phyloP scores from a whole-genome alignment of 2,888 invertebrate species.

The Amaurobius ferox region DNA sequence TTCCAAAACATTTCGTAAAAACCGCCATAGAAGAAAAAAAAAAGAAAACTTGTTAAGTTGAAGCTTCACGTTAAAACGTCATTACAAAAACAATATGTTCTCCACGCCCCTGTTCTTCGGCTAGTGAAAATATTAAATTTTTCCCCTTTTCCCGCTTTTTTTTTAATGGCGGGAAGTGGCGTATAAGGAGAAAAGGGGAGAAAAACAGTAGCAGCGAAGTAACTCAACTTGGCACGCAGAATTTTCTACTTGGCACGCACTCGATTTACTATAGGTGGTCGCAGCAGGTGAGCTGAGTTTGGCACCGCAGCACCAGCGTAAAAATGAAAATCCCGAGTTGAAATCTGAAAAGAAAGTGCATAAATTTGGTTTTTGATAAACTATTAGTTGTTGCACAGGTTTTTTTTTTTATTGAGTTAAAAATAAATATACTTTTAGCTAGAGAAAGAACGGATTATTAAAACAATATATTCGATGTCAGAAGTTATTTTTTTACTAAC shows the following conservation, averaged over 20 bases:
- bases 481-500: too few species aligned
- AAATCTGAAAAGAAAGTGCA: too few species aligned
- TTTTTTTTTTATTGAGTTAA: too few species aligned
- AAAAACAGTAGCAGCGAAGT: neutral
- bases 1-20: neutral
- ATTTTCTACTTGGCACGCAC: constrained; percentile 4
- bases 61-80: constrained; percentile 33
- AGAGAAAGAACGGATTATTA: too few species aligned
- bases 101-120: constrained; percentile 20
- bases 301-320: neutral
- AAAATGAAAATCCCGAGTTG: too few species aligned
- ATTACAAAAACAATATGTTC: constrained; percentile 60
- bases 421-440: too few species aligned
- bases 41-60: neutral
- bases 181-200: neutral
- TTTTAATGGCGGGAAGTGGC: neutral
- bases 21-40: neutral
- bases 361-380: too few species aligned
- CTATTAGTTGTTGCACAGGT: too few species aligned
- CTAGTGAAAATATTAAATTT: constrained; percentile 10
- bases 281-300: neutral
- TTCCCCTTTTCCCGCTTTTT: neutral
- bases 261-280: neutral
- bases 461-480: too few species aligned
- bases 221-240: constrained; percentile 18